These are phyloP conservation scores for Chloroclysta siterata DNA, from an alignment of 2,888 invertebrate species.

Conservation along the genomic window DNA sequence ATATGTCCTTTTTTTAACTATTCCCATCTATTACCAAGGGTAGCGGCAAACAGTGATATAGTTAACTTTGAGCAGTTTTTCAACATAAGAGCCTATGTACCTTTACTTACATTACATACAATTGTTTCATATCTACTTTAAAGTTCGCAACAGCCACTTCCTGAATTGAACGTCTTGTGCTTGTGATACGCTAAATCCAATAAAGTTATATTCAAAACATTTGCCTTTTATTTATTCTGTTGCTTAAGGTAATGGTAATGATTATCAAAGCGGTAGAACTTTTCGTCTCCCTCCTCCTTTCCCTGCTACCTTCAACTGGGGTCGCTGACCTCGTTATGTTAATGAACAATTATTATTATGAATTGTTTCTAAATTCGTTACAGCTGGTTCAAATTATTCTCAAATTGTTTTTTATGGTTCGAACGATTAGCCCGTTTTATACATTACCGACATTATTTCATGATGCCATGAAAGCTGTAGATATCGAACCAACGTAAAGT, in stretches of 20 bases:
- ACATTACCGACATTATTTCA: no score
- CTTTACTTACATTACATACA: no score
- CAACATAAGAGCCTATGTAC: no score
- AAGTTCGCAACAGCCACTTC: neutral
- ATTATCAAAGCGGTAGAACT: constrained; percentile 33
- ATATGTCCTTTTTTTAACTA: no score
- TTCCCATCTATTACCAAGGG: no score
- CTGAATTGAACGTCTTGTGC: neutral
- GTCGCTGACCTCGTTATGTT: constrained; percentile 32
- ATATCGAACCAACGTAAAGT: neutral
- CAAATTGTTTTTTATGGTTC: neutral
- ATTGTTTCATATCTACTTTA: neutral
- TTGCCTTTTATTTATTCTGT: constrained; percentile 35
- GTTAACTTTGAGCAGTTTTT: no score
- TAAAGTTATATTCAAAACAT: constrained; percentile 35
- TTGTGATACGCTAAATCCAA: constrained; percentile 13
- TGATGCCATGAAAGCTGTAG: neutral
- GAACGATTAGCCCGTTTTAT: no score
- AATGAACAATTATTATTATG: constrained; percentile 28
- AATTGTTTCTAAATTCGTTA: constrained; percentile 18
- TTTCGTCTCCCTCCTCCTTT: constrained; percentile 6
- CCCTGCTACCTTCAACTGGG: constrained; percentile 8
- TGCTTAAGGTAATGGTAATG: constrained; percentile 31
- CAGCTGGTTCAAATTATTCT: neutral
- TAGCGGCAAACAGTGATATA: no score